Evolutionary conservation across 2,888 invertebrate genomes (phyloP).

Genomic region (Ypsolopha sequella): DNA sequence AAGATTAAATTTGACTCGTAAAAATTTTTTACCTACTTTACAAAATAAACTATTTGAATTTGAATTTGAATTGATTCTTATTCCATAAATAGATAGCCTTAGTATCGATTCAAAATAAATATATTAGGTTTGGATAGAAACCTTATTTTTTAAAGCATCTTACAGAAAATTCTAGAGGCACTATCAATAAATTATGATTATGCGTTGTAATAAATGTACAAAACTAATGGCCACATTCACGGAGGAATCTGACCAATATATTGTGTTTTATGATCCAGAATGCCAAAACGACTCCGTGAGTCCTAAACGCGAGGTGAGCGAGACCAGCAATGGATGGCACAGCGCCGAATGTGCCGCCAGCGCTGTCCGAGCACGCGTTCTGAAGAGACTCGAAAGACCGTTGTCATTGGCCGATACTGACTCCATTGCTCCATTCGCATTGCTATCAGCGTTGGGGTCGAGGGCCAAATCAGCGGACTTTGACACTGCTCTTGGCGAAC

Average conservation of each 20-base stretch:
- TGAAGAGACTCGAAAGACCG: conserved; percentile 30
- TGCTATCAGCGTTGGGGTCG: conserved; percentile 29
- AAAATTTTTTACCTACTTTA: no score
- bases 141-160: background rate
- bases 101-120: no score
- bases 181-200: background rate
- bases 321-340: background rate
- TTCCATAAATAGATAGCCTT: no score
- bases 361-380: conserved; percentile 1
- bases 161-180: background rate
- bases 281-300: conserved; percentile 9
- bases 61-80: no score
- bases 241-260: background rate
- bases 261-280: conserved; percentile 23
- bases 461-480: conserved; percentile 35
- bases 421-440: conserved; percentile 19
- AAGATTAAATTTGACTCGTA: no score
- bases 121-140: background rate
- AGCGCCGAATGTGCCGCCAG: background rate
- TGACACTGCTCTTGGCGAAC: conserved; percentile 14
- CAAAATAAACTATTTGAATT: no score
- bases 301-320: background rate
- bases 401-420: conserved; percentile 38
- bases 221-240: background rate
- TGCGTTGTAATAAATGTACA: background rate